Evolutionary conservation across 2,113 vertebrate genomes (phyloP).

Genomic region (Sphyrna mokarran): DNA sequence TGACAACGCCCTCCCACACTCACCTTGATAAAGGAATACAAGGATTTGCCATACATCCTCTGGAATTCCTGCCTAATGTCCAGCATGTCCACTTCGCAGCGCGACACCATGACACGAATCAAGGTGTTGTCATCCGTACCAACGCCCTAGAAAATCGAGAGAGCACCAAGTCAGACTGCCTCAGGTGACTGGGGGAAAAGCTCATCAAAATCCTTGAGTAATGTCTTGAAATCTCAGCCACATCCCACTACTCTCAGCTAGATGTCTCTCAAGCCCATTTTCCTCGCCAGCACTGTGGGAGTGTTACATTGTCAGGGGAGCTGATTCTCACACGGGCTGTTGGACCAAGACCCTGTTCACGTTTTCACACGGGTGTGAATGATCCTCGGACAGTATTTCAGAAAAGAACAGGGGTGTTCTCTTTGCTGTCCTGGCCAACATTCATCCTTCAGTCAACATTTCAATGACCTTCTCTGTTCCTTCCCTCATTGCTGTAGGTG

Average conservation of each 20-base stretch:
- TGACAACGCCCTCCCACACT: slow-evolving; percentile 24
- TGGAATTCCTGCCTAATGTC: slow-evolving; percentile 80
- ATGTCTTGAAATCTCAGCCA: neutral
- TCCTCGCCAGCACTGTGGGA: neutral
- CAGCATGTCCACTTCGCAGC: slow-evolving; percentile 84
- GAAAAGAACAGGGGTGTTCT: neutral
- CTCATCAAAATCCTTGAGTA: neutral
- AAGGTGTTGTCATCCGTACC: slow-evolving; percentile 84
- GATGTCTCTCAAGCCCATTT: no score
- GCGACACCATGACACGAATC: slow-evolving; percentile 87
- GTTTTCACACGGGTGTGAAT: neutral
- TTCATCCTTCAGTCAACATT: no score
- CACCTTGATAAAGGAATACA: slow-evolving; percentile 94
- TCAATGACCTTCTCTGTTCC: neutral
- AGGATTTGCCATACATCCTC: slow-evolving; percentile 79
- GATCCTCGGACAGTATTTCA: neutral
- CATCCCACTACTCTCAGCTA: no score
- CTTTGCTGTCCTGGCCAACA: neutral
- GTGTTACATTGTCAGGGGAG: neutral
- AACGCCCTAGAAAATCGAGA: slow-evolving; percentile 61
- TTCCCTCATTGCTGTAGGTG: neutral
- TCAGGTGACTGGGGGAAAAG: no score
- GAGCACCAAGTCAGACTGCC: neutral
- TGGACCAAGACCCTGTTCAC: no score
- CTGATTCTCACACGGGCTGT: no score